These are phyloP conservation scores for Hippocampus guttulatus DNA, from an alignment of 2,113 vertebrate genomes.

Conservation along the genomic window DNA sequence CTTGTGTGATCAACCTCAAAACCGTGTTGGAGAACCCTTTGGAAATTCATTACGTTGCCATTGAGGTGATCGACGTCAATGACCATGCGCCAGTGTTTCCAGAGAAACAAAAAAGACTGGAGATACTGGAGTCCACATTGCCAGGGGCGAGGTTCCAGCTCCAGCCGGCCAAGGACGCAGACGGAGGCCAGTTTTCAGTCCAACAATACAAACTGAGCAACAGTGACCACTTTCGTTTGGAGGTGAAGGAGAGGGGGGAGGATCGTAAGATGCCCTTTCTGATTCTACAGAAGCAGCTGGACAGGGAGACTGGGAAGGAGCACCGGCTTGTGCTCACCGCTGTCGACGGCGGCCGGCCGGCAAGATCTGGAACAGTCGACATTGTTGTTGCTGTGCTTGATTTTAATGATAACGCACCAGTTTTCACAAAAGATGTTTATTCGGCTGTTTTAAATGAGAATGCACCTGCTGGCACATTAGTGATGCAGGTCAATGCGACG, in stretches of 20 bases:
- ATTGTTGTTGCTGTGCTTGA: conserved; percentile 65
- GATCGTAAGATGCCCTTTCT: conserved; percentile 64
- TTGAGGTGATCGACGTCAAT: too few species aligned
- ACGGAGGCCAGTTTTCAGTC: conserved; percentile 63
- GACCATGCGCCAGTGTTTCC: too few species aligned
- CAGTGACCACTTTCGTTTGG: conserved; percentile 65
- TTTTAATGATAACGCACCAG: conserved; percentile 68
- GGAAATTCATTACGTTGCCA: too few species aligned
- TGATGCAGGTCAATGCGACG: conserved; percentile 61
- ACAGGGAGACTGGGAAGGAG: conserved; percentile 49
- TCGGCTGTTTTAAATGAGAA: conserved; percentile 52
- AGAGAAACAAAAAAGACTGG: too few species aligned
- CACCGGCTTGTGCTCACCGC: conserved; percentile 49
- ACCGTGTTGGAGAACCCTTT: too few species aligned
- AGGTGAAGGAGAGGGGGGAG: conserved; percentile 55
- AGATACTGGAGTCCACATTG: too few species aligned
- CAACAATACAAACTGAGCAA: conserved; percentile 69
- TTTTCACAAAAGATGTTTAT: conserved; percentile 61
- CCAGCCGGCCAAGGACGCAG: conserved; percentile 23
- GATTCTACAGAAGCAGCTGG: conserved; percentile 61
- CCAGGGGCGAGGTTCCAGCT: too few species aligned
- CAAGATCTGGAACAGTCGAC: conserved; percentile 42
- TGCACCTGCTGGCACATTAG: conserved; percentile 42
- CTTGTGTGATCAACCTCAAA: too few species aligned
- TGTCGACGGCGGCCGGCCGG: conserved; percentile 67